Evolutionary conservation across 2,888 invertebrate species (phyloP), one percentile per base, ranked within the genome.

Genomic region (Parelbella ahira): DNA sequence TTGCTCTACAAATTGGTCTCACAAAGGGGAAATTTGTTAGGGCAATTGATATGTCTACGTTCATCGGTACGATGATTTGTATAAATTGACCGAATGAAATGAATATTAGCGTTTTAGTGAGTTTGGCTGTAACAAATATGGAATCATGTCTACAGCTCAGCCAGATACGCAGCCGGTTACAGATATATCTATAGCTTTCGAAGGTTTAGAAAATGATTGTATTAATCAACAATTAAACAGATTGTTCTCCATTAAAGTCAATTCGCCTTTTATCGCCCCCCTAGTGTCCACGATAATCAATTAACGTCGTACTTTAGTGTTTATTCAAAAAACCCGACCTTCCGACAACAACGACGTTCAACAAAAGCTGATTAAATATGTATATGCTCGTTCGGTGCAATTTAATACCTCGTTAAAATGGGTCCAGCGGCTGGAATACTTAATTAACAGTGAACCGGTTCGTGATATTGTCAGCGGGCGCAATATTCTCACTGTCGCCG

Each of bases 401-500:
- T 41, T 41, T 41, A 41, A 41, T 33, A 41, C 27, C 41, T 41
- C 41, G 41, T 41, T 33, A 41, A 36, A 36, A 36, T 20, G 27
- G 27, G 27, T 21, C 24, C 41, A 41, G 15, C 27, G 33, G 32
- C 21, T 41, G 33, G 41, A 41, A 41, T 41, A 41, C 41, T 41
- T n/a, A 41, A 41, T 41, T 41, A 41, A 41, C 27, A 25, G 41
- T 20, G 19, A 30, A 39, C 39, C 39, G 39, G 39, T 39, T 11
- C 12, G n/a, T 24, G 32, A 32, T 39, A 39, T 39, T 39, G 39
- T 39, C 32, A 24, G 32, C 64, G 58, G 61, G 68, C 61, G 56
- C 57, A 51, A 50, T 56, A 47, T 56, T 51, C 47, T 44, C 53
- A 53, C 51, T 56, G 63, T 64, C 58, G 54, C 45, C 56, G 61